These are phyloP conservation scores for Cyanoramphus novaezelandiae DNA, from an alignment of 2,113 vertebrate species.

Conservation along the genomic window DNA sequence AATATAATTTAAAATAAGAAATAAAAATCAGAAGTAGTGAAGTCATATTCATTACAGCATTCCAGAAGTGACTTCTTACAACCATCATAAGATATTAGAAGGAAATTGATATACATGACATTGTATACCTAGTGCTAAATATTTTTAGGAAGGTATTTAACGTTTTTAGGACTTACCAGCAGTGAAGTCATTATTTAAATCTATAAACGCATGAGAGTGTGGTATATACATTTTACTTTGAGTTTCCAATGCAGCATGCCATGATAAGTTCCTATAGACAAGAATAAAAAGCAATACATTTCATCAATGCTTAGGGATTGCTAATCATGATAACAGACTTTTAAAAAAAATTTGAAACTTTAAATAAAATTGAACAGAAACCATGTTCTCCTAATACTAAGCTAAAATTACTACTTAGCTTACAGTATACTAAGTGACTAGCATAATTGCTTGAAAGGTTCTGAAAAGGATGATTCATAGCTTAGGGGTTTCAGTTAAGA, in stretches of 20 bases:
- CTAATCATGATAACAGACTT: background rate
- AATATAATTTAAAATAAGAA: background rate
- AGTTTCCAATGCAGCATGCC: conserved; percentile 75
- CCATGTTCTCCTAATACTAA: background rate
- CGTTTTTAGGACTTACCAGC: conserved; percentile 83
- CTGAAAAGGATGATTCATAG: background rate
- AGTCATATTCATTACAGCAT: background rate
- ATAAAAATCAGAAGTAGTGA: background rate
- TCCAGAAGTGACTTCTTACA: background rate
- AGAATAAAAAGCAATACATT: background rate
- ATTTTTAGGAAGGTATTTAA: background rate
- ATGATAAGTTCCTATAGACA: conserved; percentile 75
- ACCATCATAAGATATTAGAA: background rate
- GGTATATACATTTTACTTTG: conserved; percentile 77
- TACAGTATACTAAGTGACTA: background rate
- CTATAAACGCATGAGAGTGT: conserved; percentile 94
- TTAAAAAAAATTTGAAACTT: background rate
- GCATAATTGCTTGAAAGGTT: background rate
- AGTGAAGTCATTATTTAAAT: conserved; percentile 92
- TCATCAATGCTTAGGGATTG: background rate
- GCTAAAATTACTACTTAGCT: background rate
- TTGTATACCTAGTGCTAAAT: background rate
- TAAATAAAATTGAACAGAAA: background rate
- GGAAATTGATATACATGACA: background rate
- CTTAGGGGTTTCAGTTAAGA: background rate